These are phyloP conservation scores for Spodoptera picta DNA, from an alignment of 2,888 invertebrate genomes.

Conservation along the genomic window DNA sequence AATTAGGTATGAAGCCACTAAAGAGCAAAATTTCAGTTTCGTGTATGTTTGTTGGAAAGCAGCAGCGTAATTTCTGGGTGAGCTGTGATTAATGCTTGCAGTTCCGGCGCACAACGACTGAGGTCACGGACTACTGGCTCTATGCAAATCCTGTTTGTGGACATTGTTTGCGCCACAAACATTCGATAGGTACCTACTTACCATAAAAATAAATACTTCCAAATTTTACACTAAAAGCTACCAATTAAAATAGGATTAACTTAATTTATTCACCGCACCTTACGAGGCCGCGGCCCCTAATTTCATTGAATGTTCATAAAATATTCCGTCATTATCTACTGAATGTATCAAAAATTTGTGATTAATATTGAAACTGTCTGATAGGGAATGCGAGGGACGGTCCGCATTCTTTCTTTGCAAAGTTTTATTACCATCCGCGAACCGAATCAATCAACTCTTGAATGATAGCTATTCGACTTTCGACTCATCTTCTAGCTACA, in stretches of 20 bases:
- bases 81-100: conserved; percentile 54
- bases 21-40: conserved; percentile 14
- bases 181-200: conserved; percentile 5
- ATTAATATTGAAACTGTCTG: conserved; percentile 21
- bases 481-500: conserved; percentile 6
- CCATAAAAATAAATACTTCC: conserved; percentile 8
- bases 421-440: conserved; percentile 12
- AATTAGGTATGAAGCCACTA: conserved; percentile 7
- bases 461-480: conserved; percentile 19
- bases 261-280: conserved; percentile 4
- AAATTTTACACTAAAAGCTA: neutral
- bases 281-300: conserved; percentile 1
- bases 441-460: conserved; percentile 12
- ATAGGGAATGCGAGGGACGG: conserved; percentile 12
- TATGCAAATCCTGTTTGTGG: conserved; percentile 34
- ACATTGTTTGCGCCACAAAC: conserved; percentile 19
- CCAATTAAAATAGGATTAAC: neutral
- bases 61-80: conserved; percentile 48
- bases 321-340: conserved; percentile 9
- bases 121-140: conserved; percentile 35
- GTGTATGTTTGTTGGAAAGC: conserved; percentile 30
- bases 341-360: conserved; percentile 19
- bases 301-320: conserved; percentile 9
- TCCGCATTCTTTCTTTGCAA: conserved; percentile 22
- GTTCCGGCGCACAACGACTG: conserved; percentile 50